Evolutionary conservation across 1,140 invertebrate genomes (phyloP), one percentile per base, ranked within the genome.

Genomic region (Diachasma alloeum): DNA sequence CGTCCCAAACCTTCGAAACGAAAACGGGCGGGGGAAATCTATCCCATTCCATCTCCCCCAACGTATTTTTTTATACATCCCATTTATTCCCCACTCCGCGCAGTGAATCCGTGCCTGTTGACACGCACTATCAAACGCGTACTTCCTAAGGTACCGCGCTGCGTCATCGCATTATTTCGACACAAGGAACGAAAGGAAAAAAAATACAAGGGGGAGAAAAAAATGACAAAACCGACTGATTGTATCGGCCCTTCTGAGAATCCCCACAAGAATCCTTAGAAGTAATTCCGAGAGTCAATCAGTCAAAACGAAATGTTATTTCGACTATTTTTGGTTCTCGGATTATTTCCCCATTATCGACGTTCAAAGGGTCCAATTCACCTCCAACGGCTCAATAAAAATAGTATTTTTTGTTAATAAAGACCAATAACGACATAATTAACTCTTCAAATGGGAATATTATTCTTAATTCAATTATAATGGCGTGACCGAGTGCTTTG

Each of bases 41-140:
- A 53, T 63, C 26, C 24, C 24, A 63, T 63, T 26, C 48, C 10
- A 56, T 63, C 59, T 26, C 59, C 59, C 59, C 59, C 24, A 13
- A 10, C 19, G 59, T 19, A 63, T 31, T 63, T 63, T 63, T 26
- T 63, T 63, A 63, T 63, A 22, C 24, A 63, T 63, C 59, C 59
- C 59, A 63, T 63, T 63, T 63, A 63, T 24, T 13, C 59, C 59
- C 22, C 8, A 26, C 10, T 15, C 13, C 11, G 48, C n/a, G 15
- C 48, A 19, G 10, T 26, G 59, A 63, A 63, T 63, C 15, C 59
- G 11, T 63, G 24, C 10, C 24, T 26, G 59, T 26, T 63, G 59
- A 63, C 37, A 66, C 46, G 72, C 24, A 67, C 72, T 74, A 24
- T 67, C 72, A 73, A 73, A 63, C 36, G 48, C 48, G 48, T 63